phyloP scores from a whole-genome alignment of 2,113 vertebrate species.

The Daboia siamensis region DNA sequence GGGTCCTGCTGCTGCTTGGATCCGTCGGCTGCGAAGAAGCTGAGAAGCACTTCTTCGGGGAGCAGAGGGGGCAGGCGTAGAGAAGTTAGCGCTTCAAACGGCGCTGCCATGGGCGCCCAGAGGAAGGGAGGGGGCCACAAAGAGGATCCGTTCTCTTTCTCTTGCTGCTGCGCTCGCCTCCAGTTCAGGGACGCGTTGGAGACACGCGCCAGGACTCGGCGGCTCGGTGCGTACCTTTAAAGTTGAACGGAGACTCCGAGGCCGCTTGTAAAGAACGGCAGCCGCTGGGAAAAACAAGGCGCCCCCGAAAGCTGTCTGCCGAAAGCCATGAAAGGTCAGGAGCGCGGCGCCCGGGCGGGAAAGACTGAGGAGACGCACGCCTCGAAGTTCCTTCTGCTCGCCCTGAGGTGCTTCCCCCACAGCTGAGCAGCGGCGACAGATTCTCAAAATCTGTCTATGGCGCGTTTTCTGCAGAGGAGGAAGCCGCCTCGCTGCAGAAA shows the following conservation, averaged over 20 bases:
- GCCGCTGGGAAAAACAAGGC: neutral
- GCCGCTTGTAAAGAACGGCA: neutral
- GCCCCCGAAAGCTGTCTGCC: constrained; percentile 31
- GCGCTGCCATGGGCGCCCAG: constrained; percentile 16
- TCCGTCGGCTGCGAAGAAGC: constrained; percentile 1
- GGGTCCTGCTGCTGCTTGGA: constrained; percentile 1
- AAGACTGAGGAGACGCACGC: neutral
- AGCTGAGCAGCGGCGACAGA: neutral
- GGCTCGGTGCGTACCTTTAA: neutral
- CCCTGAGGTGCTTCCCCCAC: neutral
- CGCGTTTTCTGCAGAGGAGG: neutral
- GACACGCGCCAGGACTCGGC: constrained; percentile 9
- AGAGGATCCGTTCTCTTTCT: neutral
- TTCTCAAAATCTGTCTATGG: neutral
- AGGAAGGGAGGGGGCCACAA: constrained; percentile 3
- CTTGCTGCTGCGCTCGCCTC: neutral
- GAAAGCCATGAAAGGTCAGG: constrained; percentile 34
- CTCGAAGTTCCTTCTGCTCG: constrained; percentile 8
- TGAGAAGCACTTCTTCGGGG: neutral
- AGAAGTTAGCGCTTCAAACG: constrained; percentile 7
- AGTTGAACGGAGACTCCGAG: neutral
- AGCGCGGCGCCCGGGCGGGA: neutral
- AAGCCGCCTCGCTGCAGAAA: constrained; percentile 38
- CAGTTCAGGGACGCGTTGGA: neutral
- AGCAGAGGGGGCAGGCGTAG: neutral